A percentile compares a stretch with the other conserved stretches of the same genome.
Conservation (phyloP, 2,888 invertebrate genomes). For the Drosophila fungiperda region DNA sequence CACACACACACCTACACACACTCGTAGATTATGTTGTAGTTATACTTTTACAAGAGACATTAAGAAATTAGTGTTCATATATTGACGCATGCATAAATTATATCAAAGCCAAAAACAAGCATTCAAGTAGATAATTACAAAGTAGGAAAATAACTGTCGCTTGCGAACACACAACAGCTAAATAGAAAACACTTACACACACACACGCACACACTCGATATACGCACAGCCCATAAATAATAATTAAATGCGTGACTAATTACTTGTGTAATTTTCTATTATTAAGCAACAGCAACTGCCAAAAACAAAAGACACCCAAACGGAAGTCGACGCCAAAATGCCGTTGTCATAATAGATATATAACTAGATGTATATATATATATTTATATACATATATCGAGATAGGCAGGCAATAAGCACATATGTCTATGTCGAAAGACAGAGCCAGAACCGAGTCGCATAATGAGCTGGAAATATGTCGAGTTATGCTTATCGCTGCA, state of each 20-base stretch:
- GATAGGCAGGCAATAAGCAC: not conserved
- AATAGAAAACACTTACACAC: constrained; percentile 40
- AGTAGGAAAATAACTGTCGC: constrained; percentile 37
- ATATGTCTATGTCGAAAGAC: constrained; percentile 2
- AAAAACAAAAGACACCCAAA: constrained; percentile 39
- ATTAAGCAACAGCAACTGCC: constrained; percentile 53
- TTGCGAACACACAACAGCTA: constrained; percentile 12
- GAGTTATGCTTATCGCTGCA: constrained; percentile 64
- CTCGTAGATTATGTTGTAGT: not conserved
- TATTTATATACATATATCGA: not conserved
- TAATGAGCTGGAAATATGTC: constrained; percentile 78
- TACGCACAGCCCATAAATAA: constrained; percentile 67
- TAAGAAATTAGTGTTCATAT: constrained; percentile 52
- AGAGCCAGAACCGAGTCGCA: constrained; percentile 29
- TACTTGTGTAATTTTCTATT: constrained; percentile 81
- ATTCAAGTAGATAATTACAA: constrained; percentile 71
- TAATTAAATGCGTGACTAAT: constrained; percentile 82
- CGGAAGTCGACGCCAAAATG: constrained; percentile 56
- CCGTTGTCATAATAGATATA: constrained; percentile 56
- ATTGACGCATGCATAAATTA: constrained; percentile 56
- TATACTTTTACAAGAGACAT: constrained; percentile 23
- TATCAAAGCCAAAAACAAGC: constrained; percentile 47
- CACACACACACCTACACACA: not conserved
- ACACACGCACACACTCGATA: constrained; percentile 10
- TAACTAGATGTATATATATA: constrained; percentile 5